phyloP scores from a whole-genome alignment of 2,113 vertebrate species.

The Acinonyx jubatus region DNA sequence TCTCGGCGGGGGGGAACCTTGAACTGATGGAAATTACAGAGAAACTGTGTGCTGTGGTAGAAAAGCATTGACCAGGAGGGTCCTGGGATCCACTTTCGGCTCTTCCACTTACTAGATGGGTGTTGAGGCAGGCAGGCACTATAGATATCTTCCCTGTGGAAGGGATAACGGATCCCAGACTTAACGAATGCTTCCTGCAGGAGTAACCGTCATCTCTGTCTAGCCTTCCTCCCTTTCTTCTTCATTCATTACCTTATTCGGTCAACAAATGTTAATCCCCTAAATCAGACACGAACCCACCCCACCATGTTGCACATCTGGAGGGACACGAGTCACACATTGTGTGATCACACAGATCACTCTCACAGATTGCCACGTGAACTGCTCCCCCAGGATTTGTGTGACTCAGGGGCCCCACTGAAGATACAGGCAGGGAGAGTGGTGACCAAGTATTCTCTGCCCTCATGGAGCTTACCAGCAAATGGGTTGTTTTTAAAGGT shows the following conservation, averaged over 20 bases:
- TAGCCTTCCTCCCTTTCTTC: neutral
- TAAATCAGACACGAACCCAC: neutral
- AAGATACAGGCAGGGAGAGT: neutral
- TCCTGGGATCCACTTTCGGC: neutral
- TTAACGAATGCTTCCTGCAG: neutral
- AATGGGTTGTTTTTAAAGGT: neutral
- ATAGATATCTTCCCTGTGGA: neutral
- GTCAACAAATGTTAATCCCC: neutral
- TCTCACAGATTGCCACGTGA: neutral
- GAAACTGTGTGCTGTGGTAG: neutral
- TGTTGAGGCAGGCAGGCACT: neutral
- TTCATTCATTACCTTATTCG: neutral
- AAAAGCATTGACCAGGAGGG: neutral
- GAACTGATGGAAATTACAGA: neutral
- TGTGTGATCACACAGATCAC: neutral
- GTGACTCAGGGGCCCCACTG: neutral
- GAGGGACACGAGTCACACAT: neutral
- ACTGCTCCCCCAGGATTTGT: neutral
- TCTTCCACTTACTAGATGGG: neutral
- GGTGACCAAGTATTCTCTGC: neutral
- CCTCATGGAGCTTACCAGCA: neutral
- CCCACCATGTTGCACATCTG: no score
- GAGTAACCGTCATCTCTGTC: neutral
- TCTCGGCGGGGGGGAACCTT: neutral
- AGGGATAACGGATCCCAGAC: no score